Evolutionary conservation across 53 echinoderm and acorn worm genomes (phyloP), one percentile per base, ranked within the genome.

Genomic region (Echinometra lucunter): DNA sequence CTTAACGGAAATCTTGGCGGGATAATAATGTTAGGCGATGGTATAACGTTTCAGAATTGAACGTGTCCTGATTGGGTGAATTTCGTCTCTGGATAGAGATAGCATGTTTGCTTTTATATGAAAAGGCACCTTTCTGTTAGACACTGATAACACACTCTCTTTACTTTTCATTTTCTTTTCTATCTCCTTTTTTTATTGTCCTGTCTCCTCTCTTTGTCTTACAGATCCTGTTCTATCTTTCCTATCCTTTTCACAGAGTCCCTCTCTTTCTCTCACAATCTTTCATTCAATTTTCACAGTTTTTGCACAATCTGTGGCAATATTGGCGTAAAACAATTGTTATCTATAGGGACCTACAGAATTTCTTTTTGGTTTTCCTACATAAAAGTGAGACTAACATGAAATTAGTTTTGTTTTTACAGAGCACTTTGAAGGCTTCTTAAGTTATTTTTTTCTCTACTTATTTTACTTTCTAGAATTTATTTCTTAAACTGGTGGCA

Each of bases 31-130:
- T 49, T 45, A 85, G 49, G 85, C 49, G 49, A 85, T 85, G 47
- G 85, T 85, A 49, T 49, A 47, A 49, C n/a, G 85, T 85, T 85
- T 85, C 85, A 49, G 85, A 30, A 25, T 85, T 85, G 53, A 85
- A 28, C 30, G 12, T 45, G 11, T 28, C 49, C 28, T 85, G 85
- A 85, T 85, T 53, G 85, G 45, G 30, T n/a, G 45, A n/a, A 85
- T 49, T 53, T 85, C 85, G n/a, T n/a, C n/a, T n/a, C 49, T 47
- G 47, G 85, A 83, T 83, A 49, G n/a, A 28, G 85, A 83, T 5
- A 83, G 83, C 83, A 83, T 83, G 30, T 85, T 85, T 85, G 28
- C 27, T 49, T 49, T 85, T 28, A 85, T 85, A 49, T 85, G 49
- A 49, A 85, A 85, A 10, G 10, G 47, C 49, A 85, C 28, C 53